Evolutionary conservation across 2,888 invertebrate species (phyloP).

Genomic region (Synanthedon tipuliformis): DNA sequence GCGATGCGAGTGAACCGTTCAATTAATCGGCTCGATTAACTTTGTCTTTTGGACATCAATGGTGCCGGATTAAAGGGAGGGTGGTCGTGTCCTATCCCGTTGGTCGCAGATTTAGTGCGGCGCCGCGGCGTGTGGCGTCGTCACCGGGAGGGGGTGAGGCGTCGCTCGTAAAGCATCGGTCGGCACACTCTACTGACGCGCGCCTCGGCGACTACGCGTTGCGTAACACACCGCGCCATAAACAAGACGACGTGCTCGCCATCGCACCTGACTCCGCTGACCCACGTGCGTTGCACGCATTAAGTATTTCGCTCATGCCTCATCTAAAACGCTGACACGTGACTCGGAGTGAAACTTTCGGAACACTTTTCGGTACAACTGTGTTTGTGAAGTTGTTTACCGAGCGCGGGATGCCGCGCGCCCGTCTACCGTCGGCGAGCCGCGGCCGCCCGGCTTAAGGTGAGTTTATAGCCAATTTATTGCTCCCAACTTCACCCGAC

Average conservation of each 20-base stretch:
- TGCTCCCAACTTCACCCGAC: constrained; percentile 42
- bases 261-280: constrained; percentile 43
- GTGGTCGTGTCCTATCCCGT: constrained; percentile 63
- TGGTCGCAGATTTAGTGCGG: constrained; percentile 68
- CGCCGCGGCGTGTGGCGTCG: constrained; percentile 67
- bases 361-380: constrained; percentile 46
- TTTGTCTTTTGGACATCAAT: constrained; percentile 59
- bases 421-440: constrained; percentile 58
- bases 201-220: constrained; percentile 68
- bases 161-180: constrained; percentile 68
- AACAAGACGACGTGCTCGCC: constrained; percentile 59
- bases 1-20: constrained; percentile 47
- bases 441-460: constrained; percentile 61
- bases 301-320: constrained; percentile 64
- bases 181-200: constrained; percentile 69
- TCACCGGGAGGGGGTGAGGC: constrained; percentile 50
- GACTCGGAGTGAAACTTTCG: constrained; percentile 57
- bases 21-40: constrained; percentile 66
- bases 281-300: constrained; percentile 58
- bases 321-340: constrained; percentile 64
- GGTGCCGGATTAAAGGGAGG: constrained; percentile 59
- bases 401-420: constrained; percentile 58
- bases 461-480: constrained; percentile 68
- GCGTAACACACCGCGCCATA: constrained; percentile 64
- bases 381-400: constrained; percentile 60